phyloP scores from a whole-genome alignment of 2,113 vertebrate genomes.

The Morone saxatilis region DNA sequence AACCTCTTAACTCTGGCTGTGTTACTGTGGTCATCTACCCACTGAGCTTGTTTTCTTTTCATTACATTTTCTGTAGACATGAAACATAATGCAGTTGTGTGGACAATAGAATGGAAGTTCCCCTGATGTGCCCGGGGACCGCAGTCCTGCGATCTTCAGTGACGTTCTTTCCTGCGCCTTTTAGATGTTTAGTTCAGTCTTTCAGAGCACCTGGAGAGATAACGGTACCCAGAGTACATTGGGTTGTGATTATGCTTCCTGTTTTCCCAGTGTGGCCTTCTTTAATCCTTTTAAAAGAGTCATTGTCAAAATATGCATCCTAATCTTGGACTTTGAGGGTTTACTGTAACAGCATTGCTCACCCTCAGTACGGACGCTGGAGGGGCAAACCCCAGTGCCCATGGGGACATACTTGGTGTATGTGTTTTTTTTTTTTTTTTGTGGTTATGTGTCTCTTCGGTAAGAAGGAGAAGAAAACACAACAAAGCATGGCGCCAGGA shows the following conservation, averaged over 20 bases:
- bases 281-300: constrained; percentile 56
- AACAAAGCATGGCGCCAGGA: constrained; percentile 79
- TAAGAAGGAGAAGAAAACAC: constrained; percentile 71
- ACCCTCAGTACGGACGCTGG: constrained; percentile 43
- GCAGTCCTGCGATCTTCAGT: constrained; percentile 32
- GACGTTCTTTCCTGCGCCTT: constrained; percentile 56
- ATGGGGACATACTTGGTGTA: constrained; percentile 32
- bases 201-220: constrained; percentile 76
- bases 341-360: constrained; percentile 68
- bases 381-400: constrained; percentile 57
- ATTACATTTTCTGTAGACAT: constrained; percentile 48
- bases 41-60: constrained; percentile 54
- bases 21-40: constrained; percentile 22
- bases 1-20: background rate
- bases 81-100: constrained; percentile 58
- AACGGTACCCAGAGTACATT: constrained; percentile 63
- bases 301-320: constrained; percentile 55
- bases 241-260: constrained; percentile 67
- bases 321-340: constrained; percentile 48
- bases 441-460: constrained; percentile 70
- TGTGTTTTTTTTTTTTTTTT: constrained; percentile 29
- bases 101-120: constrained; percentile 80
- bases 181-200: constrained; percentile 58
- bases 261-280: constrained; percentile 54
- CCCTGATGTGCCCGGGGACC: constrained; percentile 71